phyloP scores from a whole-genome alignment of 2,888 invertebrate species.

The Pocota personata region DNA sequence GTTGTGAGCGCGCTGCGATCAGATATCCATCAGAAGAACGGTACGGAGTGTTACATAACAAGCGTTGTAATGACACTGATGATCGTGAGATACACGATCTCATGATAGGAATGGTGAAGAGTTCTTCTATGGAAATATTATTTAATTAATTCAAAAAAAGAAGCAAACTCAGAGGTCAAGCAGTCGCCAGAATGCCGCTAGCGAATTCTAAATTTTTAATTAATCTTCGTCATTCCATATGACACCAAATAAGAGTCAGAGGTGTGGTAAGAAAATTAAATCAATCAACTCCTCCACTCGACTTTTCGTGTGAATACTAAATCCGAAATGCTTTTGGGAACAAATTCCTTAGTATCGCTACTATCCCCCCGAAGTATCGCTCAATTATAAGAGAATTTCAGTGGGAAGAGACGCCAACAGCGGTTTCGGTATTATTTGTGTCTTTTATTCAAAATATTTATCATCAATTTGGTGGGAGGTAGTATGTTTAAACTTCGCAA shows the following conservation, averaged over 20 bases:
- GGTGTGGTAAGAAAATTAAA: conserved; percentile 39
- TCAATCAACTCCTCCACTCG: conserved; percentile 43
- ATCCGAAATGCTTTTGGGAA: background rate
- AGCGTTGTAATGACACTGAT: conserved; percentile 61
- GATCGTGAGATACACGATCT: conserved; percentile 58
- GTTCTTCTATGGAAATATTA: conserved; percentile 19
- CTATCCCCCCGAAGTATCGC: conserved; percentile 15
- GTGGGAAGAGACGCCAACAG: background rate
- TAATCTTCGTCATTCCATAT: conserved; percentile 45
- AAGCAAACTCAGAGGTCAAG: conserved; percentile 8
- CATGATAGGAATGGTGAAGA: background rate
- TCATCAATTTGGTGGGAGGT: conserved; percentile 9
- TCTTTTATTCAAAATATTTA: conserved; percentile 48
- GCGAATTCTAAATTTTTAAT: background rate
- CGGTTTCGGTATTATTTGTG: background rate
- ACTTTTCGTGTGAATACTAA: background rate
- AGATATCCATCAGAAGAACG: conserved; percentile 60
- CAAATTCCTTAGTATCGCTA: background rate
- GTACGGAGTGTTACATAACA: conserved; percentile 66
- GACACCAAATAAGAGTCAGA: conserved; percentile 7
- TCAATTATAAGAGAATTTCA: conserved; percentile 22
- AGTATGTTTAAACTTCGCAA: background rate
- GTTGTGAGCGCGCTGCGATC: conserved; percentile 31
- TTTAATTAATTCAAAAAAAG: conserved; percentile 45
- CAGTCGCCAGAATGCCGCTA: conserved; percentile 19